Base-by-base conservation (phyloP, 1,140 invertebrate genomes). In the Drosophila subobscura region DNA sequence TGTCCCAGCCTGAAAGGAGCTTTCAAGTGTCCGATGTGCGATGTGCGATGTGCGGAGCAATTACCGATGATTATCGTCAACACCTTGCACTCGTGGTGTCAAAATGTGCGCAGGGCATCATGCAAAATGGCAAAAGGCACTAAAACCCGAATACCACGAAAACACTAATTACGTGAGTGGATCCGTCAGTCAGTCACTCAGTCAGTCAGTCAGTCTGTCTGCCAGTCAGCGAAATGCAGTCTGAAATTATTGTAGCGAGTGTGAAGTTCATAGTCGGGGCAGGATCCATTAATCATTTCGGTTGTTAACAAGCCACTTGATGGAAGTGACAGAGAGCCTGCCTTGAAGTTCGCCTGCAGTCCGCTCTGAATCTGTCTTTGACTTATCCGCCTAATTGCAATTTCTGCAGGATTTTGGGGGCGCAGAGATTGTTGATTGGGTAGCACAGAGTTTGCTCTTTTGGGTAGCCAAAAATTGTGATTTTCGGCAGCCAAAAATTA, bases 61-160 rank as follows among this genome's bases (percentile, higher is more conserved):
- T 88, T 88, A 88, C 72, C 52, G 64, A 60, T 89, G 86, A 88
- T 88, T 88, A 88, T 88, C 84, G 83, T 88, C 83, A 88, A 88
- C 83, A 88, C 83, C 83, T 88, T 88, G 83, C 83, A 73, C 50
- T 77, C 78, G 64, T 60, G 72, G 75, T 83, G 83, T 88, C 83
- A 88, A 88, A 83, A 79, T 86, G 78, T 83, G 71, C 71, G 47
- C 83, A 75, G 70, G 75, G 65, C 83, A 76, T 88, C 84, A 88
- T 88, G 83, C 83, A 83, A 88, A 88, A 73, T 79, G 83, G 78
- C 83, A 76, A 79, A 45, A 68, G 77, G 61, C 77, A 78, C 73
- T 74, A 79, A 86, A 67, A 53, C 60, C 56, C 50, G 57, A 79
- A 58, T 64, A 44, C 46, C 37, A 46, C 54, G 47, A 44, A 44